Evolutionary conservation across 2,113 vertebrate genomes (phyloP).

Genomic region (Kobus ellipsiprymnus): DNA sequence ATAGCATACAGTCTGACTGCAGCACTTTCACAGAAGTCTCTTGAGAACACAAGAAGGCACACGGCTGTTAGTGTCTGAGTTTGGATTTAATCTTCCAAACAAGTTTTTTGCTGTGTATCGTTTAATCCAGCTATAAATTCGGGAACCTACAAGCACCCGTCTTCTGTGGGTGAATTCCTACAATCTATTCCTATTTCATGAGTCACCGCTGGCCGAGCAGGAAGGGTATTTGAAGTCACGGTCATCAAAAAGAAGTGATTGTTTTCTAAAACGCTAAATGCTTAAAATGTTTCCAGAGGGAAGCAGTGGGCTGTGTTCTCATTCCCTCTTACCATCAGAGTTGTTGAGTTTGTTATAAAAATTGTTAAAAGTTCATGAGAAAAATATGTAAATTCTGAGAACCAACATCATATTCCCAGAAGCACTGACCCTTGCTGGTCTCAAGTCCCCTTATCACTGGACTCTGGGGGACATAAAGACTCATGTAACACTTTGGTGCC

Average conservation of each 20-base stretch:
- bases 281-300: neutral
- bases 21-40: neutral
- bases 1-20: neutral
- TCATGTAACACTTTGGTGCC: neutral
- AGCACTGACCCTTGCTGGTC: neutral
- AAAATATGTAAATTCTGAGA: constrained; percentile 30
- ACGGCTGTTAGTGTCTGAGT: neutral
- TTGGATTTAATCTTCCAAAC: neutral
- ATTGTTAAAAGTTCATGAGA: constrained; percentile 44
- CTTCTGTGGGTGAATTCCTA: neutral
- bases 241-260: neutral
- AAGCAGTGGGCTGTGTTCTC: neutral
- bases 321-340: neutral
- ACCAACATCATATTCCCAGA: constrained; percentile 20
- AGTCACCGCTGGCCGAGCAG: neutral
- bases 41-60: neutral
- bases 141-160: neutral
- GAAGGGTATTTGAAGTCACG: neutral
- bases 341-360: neutral
- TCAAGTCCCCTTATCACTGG: neutral
- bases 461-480: constrained; percentile 23
- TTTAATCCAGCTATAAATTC: neutral
- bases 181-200: neutral
- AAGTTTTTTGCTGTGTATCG: neutral
- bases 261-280: constrained; percentile 5